Percentiles rank a stretch among this genome's conserved stretches.
Conservation (phyloP, 1,140 invertebrate species). For the Pentalonia nigronervosa region DNA sequence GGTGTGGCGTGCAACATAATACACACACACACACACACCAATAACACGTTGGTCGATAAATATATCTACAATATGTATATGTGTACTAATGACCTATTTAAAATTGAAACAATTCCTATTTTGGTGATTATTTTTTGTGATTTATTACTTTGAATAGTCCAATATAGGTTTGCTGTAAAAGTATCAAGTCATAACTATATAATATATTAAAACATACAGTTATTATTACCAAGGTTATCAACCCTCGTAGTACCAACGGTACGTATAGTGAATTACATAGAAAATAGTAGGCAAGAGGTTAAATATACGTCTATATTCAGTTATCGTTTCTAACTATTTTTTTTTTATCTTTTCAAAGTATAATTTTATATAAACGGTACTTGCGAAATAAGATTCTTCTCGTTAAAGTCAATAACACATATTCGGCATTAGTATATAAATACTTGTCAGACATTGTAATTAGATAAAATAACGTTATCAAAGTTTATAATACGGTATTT, state of each 20-base stretch:
- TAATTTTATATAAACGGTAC: no score
- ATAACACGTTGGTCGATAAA: background rate
- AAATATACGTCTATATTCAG: no score
- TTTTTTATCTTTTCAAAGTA: no score
- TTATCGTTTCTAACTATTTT: no score
- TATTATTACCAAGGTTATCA: background rate
- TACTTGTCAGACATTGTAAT: background rate
- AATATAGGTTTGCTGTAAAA: background rate
- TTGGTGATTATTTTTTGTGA: background rate
- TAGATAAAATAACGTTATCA: background rate
- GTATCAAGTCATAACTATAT: background rate
- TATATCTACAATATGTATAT: background rate
- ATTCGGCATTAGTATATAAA: background rate
- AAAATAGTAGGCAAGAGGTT: no score
- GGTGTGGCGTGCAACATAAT: background rate
- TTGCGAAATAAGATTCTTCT: no score
- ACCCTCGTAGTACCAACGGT: no score
- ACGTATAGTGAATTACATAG: no score
- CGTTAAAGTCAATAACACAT: background rate
- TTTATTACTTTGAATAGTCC: background rate
- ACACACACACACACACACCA: background rate
- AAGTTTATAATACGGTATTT: background rate
- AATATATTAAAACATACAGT: background rate
- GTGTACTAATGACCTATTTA: background rate
- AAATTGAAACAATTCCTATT: background rate